Conservation (phyloP, 1,140 invertebrate species). For the Lepidurus couesii region DNA sequence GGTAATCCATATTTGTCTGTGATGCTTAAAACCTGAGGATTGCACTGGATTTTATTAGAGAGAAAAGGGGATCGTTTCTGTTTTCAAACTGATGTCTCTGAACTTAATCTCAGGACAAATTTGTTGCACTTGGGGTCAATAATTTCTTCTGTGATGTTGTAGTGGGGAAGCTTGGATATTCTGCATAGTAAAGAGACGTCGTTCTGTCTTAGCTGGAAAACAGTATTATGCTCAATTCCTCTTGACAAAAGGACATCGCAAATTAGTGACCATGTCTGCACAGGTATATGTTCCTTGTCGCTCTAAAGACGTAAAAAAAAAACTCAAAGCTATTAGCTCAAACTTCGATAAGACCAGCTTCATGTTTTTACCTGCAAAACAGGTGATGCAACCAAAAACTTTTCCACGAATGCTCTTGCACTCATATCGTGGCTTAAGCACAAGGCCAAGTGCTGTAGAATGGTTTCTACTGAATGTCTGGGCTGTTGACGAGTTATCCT, state of each 20-base stretch:
- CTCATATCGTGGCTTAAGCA: constrained; percentile 88
- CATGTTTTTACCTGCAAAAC: constrained; percentile 47
- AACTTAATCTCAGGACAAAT: constrained; percentile 88
- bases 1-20: background rate
- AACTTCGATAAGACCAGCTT: background rate
- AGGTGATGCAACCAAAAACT: constrained; percentile 70
- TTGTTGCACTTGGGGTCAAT: constrained; percentile 92
- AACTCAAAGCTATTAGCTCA: background rate
- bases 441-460: constrained; percentile 74
- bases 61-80: background rate
- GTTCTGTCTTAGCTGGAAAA: constrained; percentile 86
- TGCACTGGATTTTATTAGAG: background rate
- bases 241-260: constrained; percentile 83
- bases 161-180: constrained; percentile 78
- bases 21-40: background rate
- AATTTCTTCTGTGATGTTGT: constrained; percentile 89
- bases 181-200: constrained; percentile 86
- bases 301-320: constrained; percentile 50
- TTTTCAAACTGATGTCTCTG: constrained; percentile 84
- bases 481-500: constrained; percentile 92
- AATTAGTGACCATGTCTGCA: constrained; percentile 88
- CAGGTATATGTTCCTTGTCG: constrained; percentile 64
- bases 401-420: constrained; percentile 87
- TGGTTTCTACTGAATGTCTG: constrained; percentile 86
- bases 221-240: constrained; percentile 55